Conservation (phyloP, 2,113 vertebrate genomes). For the Pachycephala philippinensis region DNA sequence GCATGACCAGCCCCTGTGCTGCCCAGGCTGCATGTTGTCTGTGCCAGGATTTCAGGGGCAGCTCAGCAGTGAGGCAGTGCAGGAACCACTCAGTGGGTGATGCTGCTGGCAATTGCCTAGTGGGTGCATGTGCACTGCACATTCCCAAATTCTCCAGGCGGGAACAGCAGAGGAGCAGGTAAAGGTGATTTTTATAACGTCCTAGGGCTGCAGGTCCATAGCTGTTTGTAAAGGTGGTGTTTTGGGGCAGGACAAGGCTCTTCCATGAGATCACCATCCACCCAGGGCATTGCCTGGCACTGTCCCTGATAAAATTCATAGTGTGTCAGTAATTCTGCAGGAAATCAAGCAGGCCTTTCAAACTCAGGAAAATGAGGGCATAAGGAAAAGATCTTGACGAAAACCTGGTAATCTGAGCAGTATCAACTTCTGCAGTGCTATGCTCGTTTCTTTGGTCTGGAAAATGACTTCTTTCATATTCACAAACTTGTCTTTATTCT, state of each 20-base stretch:
- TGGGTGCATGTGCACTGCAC: background rate
- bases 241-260: background rate
- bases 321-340: background rate
- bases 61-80: background rate
- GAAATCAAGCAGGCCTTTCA: background rate
- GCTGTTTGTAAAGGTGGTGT: background rate
- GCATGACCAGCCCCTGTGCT: conserved; percentile 54
- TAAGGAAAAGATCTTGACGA: background rate
- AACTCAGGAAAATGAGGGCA: background rate
- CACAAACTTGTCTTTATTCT: background rate
- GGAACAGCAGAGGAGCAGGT: background rate
- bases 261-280: background rate
- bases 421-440: background rate
- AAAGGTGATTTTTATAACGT: rapidly evolving
- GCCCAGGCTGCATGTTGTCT: conserved; percentile 12
- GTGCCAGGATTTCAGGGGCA: background rate
- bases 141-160: background rate
- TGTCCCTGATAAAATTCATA: background rate
- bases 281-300: background rate
- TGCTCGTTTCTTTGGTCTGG: background rate
- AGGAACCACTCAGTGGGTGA: background rate
- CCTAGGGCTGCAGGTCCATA: background rate
- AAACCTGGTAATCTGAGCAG: background rate
- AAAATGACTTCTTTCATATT: background rate
- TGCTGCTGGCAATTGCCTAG: background rate